Evolutionary conservation across 2,797 vertebrate genomes (phyloP), one percentile per base, ranked within the genome.

Genomic region (Potorous gilbertii): DNA sequence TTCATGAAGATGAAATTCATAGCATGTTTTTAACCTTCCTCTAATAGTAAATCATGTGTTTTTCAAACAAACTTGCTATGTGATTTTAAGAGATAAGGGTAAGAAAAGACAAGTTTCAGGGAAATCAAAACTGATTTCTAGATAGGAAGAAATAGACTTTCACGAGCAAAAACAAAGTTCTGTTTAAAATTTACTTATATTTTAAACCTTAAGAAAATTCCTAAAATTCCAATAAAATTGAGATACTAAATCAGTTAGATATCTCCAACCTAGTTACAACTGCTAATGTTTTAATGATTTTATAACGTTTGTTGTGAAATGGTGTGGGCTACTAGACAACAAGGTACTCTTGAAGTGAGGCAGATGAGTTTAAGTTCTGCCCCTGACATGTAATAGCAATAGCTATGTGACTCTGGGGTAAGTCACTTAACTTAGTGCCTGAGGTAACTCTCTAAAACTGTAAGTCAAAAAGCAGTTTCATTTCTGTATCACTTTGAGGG

Each of bases 91-190:
- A 96, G 89, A 27, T 81, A 93, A 96, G 4, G 74, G 92, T 50
- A 90, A 97, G 96, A 96, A 5, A 29, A 28, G 50, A 94, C 10
- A 6, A 92, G 4, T 90, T 97, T 96, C 98, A 94, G 50, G 95
- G 96, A 98, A 98, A 98, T 96, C 97, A 95, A 97, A 97, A 98
- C 57, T 94, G 66, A 31, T 95, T 97, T 98, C 34, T 97, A 10
- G 96, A 74, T 74, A 91, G 94, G 56, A 96, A 93, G 95, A 98
- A 98, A 93, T 4, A n/a, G 81, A 28, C 34, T 94, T 6, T 91
- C 66, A 93, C 54, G 56, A 96, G 95, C 74, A 87, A 57, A 55
- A 46, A 1, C 54, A 74, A 0, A 4, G 13, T 21, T 81, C 40
- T 91, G 34, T 74, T 95, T 94, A 24, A 28, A 27, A 50, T 16